Evolutionary conservation across 1,140 invertebrate species (phyloP).

Genomic region (Tetragnatha versicolor): DNA sequence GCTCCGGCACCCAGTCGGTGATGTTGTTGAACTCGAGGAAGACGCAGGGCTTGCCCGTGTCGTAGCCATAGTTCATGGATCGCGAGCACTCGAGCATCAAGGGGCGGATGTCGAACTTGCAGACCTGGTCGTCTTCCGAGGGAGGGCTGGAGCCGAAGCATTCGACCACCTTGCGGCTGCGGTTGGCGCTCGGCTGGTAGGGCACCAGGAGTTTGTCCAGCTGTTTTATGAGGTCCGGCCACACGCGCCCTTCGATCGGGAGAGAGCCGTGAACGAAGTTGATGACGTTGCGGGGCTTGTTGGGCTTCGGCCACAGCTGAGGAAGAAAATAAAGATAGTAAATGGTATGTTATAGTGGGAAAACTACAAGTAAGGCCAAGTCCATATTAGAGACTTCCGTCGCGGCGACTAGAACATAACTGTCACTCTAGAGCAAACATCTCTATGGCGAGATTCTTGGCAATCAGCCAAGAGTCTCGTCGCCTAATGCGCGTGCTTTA

Average conservation of each 20-base stretch:
- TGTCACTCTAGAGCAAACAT: too few relatives aligned
- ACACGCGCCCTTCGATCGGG: conserved; percentile 43
- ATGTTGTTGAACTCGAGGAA: conserved; percentile 57
- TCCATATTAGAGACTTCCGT: too few relatives aligned
- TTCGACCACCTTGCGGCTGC: conserved; percentile 38
- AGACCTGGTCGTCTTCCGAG: conserved; percentile 23
- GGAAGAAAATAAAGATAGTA: neutral
- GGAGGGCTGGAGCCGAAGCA: conserved; percentile 13
- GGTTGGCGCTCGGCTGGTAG: conserved; percentile 29
- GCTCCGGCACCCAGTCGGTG: conserved; percentile 51
- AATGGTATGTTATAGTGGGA: too few relatives aligned
- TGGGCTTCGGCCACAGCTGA: conserved; percentile 53
- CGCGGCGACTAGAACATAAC: too few relatives aligned
- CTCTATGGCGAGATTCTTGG: too few relatives aligned
- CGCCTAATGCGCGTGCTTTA: too few relatives aligned
- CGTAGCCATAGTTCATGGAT: conserved; percentile 56
- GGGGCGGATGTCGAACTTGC: conserved; percentile 47
- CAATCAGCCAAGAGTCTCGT: too few relatives aligned
- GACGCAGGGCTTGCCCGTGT: conserved; percentile 57
- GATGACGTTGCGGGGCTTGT: conserved; percentile 55
- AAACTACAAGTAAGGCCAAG: too few relatives aligned
- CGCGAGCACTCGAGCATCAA: conserved; percentile 52
- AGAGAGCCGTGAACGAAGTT: conserved; percentile 56
- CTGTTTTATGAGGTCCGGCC: conserved; percentile 55
- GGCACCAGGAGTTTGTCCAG: conserved; percentile 45